Evolutionary conservation across 1,140 invertebrate species (phyloP), one percentile per base, ranked within the genome.

Genomic region (Calycopis cecrops): DNA sequence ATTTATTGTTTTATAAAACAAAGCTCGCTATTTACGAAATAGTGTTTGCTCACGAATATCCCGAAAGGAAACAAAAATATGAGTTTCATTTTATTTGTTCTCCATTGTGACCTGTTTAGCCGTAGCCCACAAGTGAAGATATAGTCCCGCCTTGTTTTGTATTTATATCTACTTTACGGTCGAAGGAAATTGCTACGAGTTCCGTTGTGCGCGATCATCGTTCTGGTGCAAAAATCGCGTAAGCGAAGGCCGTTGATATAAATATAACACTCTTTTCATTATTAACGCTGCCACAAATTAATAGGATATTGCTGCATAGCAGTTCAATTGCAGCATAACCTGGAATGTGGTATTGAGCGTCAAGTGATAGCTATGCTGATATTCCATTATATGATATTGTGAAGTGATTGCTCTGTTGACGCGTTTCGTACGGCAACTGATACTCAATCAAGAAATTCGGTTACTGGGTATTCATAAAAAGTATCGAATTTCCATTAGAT

Each of bases 71-170:
- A 65, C 67, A 55, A 63, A 69, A 76, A 69, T 67, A 69, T 60
- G 37, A 40, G 63, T 55, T 57, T 60, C 65, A 60, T 54, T 67
- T 73, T 80, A 77, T 84, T 79, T 69, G 62, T 62, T 79, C 70
- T 73, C 72, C 71, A 79, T 77, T 80, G 75, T 78, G 69, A 75
- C 77, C 69, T 75, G 62, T 81, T 81, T 81, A 79, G 78, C 72
- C 61, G 71, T 59, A 74, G 65, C 65, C 77, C 52, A 77, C 76
- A 73, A 70, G 60, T 67, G 62, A 62, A 62, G 71, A 76, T 79
- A 83, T 78, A 71, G 71, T 75, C 60, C 52, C 54, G 62, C 65
- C 64, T 62, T 66, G 63, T 63, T 58, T 71, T 71, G 62, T 75
- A 50, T 62, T 62, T 63, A 58, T 65, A 66, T 60, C 60, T 69